Evolutionary conservation across 2,113 vertebrate species (phyloP).

Genomic region (Boulengeromyrus knoepffleri): DNA sequence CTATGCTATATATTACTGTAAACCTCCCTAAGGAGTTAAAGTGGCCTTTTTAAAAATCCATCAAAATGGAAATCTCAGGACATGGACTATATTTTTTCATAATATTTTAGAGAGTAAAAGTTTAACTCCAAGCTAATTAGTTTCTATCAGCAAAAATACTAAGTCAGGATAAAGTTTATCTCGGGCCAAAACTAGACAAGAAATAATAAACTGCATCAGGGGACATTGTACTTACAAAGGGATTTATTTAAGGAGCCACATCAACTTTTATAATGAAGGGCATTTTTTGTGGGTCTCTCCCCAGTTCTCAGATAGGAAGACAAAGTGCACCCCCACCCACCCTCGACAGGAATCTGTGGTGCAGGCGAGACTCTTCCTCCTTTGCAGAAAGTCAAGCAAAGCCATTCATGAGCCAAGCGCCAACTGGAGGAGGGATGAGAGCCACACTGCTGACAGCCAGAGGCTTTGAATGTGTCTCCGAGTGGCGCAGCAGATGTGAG

Average conservation of each 20-base stretch:
- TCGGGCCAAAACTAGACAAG: constrained; percentile 25
- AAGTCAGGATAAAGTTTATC: constrained; percentile 4
- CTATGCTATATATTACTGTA: constrained; percentile 43
- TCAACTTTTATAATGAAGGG: neutral
- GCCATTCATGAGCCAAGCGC: neutral
- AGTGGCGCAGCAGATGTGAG: neutral
- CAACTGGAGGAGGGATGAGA: neutral
- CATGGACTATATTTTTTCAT: constrained; percentile 30
- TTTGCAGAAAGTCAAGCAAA: neutral
- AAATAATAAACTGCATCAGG: constrained; percentile 38
- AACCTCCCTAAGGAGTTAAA: constrained; percentile 53
- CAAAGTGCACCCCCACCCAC: neutral
- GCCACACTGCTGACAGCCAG: neutral
- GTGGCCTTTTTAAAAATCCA: constrained; percentile 55
- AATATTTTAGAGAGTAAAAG: constrained; percentile 47
- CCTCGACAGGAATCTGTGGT: neutral
- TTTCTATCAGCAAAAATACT: constrained; percentile 32
- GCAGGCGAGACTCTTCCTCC: neutral
- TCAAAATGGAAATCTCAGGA: constrained; percentile 33
- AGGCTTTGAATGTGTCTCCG: neutral
- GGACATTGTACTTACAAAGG: neutral
- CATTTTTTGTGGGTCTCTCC: neutral
- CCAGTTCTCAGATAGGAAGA: neutral
- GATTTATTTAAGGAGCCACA: neutral
- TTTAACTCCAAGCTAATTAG: constrained; percentile 32